Base-by-base conservation (phyloP, 2,113 vertebrate genomes). In the Microtus montanus region DNA sequence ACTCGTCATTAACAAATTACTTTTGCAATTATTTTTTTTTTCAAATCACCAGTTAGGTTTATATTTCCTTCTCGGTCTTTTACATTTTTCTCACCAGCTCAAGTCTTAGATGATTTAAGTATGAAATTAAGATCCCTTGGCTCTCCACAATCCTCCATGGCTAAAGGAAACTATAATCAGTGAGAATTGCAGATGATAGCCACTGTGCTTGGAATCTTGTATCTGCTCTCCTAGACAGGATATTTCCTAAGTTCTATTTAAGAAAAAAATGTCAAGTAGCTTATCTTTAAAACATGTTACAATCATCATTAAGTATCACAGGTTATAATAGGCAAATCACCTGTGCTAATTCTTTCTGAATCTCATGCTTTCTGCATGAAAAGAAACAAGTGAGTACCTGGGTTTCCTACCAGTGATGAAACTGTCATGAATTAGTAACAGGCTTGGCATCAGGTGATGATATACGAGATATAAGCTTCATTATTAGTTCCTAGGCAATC, bases 351-450 rank as follows among this genome's bases (percentile, higher is more conserved):
- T 94, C 94, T 97, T 96, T 94, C 83, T 79, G 22, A 96, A 95
- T 70, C 68, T n/a, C 64, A 96, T 87, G 77, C 35, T 94, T 96
- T 86, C 79, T 87, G 58, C 61, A 84, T 97, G 96, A 30, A 71
- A 92, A 66, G 83, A 96, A 97, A 89, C 95, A 97, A 95, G 95
- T 14, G 92, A 95, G 83, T 92, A 88, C 97, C 97, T 95, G 96
- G 73, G 70, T 78, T 97, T 96, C 97, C 97, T 97, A 87, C 75
- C 91, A 77, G 95, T 66, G 97, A 96, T 93, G 85, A 98, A 96
- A 68, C 58, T 97, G 98, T 97, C 98, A 96, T 97, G 97, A 97
- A 89, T 87, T 95, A 96, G 68, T 95, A 96, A 97, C 92, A 97
- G 94, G 94, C 92, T 94, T 98, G 93, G 24, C 89, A 96, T 92